Evolutionary conservation across 2,888 invertebrate genomes (phyloP), one percentile per base, ranked within the genome.

Genomic region (Campopleginae sp.): DNA sequence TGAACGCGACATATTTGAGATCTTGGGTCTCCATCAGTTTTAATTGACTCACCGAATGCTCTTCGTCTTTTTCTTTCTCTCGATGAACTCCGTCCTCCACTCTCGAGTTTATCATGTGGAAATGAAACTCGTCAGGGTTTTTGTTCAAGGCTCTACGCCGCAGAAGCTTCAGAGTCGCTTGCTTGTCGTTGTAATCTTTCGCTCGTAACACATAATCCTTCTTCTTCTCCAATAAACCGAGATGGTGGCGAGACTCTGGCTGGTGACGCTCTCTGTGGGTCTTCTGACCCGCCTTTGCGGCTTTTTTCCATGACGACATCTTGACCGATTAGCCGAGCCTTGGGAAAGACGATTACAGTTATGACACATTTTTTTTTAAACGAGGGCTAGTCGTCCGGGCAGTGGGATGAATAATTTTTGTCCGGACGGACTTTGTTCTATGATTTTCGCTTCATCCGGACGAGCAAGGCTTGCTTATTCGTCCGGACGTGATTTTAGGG

Each of bases 101-200:
- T 93, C 96, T 96, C 0, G 98, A 97, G 93, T 98, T 98, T 81
- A 98, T 96, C 99, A 99, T 99, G 92, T 99, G 98, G 94, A 98
- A 98, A 93, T 99, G 98, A 94, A 99, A 99, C 94, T 99, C 99
- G 96, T 99, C 99, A 0, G 99, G 98, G 94, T 99, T 99, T 93
- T 97, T 98, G 92, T 98, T 97, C 31, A 98, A 94, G 0, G 98
- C 99, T 83, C 97, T 96, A 92, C 97, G 97, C 81, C 96, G 96
- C 77, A 99, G 94, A 42, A 97, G 93, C 92, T 97, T 98, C 1
- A 99, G 93, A 0, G 97, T 97, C 81, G 96, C 95, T 80, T 98
- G 96, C 92, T 99, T 99, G 82, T 96, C 95, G 92, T 98, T 96
- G 87, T 96, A 97, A 93, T 98, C 97, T 80, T 95, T 95, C 0